Percentiles rank a stretch among this genome's conserved stretches.
phyloP scores from a whole-genome alignment of 2,113 vertebrate species.

The Thamnophis sirtalis region DNA sequence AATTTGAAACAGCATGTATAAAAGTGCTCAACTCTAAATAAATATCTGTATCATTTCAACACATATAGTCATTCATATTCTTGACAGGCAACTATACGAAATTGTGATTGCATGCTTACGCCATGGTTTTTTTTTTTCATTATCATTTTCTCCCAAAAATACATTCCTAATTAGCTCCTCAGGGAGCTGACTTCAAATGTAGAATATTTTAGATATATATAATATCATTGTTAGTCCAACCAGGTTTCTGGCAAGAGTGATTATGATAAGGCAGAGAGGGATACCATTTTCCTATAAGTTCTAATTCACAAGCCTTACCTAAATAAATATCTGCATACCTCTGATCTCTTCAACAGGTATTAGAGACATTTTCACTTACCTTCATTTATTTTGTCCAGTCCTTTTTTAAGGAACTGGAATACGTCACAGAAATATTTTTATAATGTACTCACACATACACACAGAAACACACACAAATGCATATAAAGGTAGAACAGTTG shows the following conservation, averaged over 20 bases:
- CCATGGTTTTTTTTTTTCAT: not conserved
- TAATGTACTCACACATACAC: not conserved
- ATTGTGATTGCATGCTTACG: constrained; percentile 5
- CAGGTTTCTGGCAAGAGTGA: constrained; percentile 10
- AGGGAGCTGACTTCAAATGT: constrained; percentile 18
- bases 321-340: not conserved
- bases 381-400: not conserved
- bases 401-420: not conserved
- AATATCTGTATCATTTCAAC: not conserved
- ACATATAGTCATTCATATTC: fast-evolving
- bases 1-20: not conserved
- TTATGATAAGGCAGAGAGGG: constrained; percentile 30
- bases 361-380: not conserved
- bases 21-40: fast-evolving
- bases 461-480: not conserved
- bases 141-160: constrained; percentile 1
- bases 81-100: constrained; percentile 13
- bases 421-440: not conserved
- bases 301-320: not conserved
- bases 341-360: fast-evolving
- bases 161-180: not conserved
- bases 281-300: not conserved
- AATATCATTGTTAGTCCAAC: constrained; percentile 30
- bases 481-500: constrained; percentile 7
- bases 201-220: constrained; percentile 39